phyloP scores from a whole-genome alignment of 30 jellyfish, hydroid and myxozoan species.

The Morbakka virulenta region DNA sequence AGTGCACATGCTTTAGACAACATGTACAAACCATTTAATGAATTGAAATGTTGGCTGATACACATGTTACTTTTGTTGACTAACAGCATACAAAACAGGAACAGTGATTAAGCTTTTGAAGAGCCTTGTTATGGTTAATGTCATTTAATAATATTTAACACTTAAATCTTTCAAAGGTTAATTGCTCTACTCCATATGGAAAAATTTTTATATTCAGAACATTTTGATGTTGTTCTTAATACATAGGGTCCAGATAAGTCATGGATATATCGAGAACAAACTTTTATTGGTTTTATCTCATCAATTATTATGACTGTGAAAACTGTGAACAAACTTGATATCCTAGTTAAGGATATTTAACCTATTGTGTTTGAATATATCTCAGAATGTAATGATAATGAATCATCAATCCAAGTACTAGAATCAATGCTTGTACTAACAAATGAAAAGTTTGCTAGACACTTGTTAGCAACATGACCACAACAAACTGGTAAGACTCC shows the following conservation, averaged over 20 bases:
- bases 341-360: background rate
- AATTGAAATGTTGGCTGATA: no score
- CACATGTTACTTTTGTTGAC: no score
- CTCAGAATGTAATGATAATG: background rate
- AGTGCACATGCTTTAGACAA: no score
- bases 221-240: background rate
- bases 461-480: constrained; percentile 2
- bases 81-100: no score
- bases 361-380: constrained; percentile 1
- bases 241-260: constrained; percentile 1
- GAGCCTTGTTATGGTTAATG: no score
- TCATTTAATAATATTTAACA: no score
- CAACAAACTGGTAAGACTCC: constrained; percentile 13
- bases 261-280: constrained; percentile 20
- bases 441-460: constrained; percentile 7
- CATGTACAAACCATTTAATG: no score
- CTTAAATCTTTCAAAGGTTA: no score
- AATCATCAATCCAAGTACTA: background rate
- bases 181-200: constrained; percentile 9
- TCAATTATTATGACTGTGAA: background rate
- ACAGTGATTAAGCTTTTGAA: no score
- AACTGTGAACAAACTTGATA: background rate
- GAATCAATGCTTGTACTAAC: background rate
- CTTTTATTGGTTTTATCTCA: background rate
- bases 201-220: background rate